Evolutionary conservation across 2,797 vertebrate genomes (phyloP), one percentile per base, ranked within the genome.

Genomic region (Pyrrhura leucotis): DNA sequence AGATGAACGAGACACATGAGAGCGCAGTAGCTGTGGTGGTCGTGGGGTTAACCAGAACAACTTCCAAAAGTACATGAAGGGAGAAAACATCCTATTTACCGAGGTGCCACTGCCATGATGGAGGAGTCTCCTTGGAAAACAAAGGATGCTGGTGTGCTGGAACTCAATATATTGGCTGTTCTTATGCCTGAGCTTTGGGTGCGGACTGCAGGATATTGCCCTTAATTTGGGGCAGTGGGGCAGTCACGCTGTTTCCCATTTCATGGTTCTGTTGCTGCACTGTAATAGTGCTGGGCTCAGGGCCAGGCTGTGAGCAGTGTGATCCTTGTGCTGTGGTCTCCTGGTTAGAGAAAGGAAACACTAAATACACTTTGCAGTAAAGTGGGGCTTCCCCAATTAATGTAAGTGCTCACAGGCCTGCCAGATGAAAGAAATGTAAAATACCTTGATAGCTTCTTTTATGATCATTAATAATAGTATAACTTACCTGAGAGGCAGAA

Each of bases 351-450:
- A 9, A 37, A n/a, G 71, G 65, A 62, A 83, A 65, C 17, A 25
- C 51, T 69, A 59, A 86, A 95, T 25, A 85, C 33, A 40, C 87
- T 89, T 92, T n/a, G 76, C 82, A 85, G 95, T 53, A 81, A 95
- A 96, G 73, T 33, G 84, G 95, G 80, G 73, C 85, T 94, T 95
- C 93, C 93, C 91, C 94, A 91, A 95, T 95, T 96, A 96, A 95
- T 26, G 81, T 81, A 73, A 2, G 26, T 56, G 73, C 94, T 95
- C 8, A 1, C 62, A 54, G 96, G 92, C 95, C 91, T 42, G 82
- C 92, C 92, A 94, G 95, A 97, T 97, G 95, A 97, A 96, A 97
- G 95, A 84, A 86, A 97, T 92, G 92, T 94, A 96, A 92, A 96
- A 88, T 14, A 93, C 71, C 62, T 65, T 91, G 95, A 95, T 97